Evolutionary conservation across 2,113 vertebrate species (phyloP).

Genomic region (Odontesthes bonariensis): DNA sequence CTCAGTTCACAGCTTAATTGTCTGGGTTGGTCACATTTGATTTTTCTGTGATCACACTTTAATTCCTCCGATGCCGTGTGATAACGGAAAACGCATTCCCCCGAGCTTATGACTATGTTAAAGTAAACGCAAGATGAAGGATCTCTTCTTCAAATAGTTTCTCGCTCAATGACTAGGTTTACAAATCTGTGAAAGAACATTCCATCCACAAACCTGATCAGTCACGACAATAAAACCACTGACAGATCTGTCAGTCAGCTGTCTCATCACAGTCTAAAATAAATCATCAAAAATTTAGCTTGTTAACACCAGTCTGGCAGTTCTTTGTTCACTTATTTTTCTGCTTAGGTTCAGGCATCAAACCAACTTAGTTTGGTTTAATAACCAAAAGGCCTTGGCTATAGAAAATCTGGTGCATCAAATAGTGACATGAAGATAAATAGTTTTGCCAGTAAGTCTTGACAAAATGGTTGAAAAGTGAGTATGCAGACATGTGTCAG

Average conservation of each 20-base stretch:
- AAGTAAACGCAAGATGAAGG: slow-evolving; percentile 39
- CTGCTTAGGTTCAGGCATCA: neutral
- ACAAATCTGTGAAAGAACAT: neutral
- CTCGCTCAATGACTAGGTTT: slow-evolving; percentile 3
- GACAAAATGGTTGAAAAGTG: too few relatives aligned
- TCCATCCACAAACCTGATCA: too few relatives aligned
- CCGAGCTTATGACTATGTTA: slow-evolving; percentile 15
- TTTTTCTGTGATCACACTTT: slow-evolving; percentile 53
- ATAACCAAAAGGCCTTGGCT: neutral
- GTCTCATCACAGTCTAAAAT: too few relatives aligned
- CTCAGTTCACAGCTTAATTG: slow-evolving; percentile 42
- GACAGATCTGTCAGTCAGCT: too few relatives aligned
- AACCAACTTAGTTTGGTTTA: neutral
- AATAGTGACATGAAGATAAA: too few relatives aligned
- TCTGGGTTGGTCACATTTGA: slow-evolving; percentile 40
- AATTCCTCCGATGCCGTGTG: slow-evolving; percentile 57
- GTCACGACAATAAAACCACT: neutral
- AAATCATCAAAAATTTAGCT: too few relatives aligned
- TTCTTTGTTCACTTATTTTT: neutral
- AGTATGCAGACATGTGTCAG: too few relatives aligned
- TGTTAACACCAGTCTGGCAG: neutral
- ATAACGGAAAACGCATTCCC: slow-evolving; percentile 46
- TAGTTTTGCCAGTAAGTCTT: too few relatives aligned
- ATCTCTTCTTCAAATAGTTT: slow-evolving; percentile 28
- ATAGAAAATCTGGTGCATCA: too few relatives aligned